Conservation (phyloP, 2,113 vertebrate genomes). For the Hoplias malabaricus region DNA sequence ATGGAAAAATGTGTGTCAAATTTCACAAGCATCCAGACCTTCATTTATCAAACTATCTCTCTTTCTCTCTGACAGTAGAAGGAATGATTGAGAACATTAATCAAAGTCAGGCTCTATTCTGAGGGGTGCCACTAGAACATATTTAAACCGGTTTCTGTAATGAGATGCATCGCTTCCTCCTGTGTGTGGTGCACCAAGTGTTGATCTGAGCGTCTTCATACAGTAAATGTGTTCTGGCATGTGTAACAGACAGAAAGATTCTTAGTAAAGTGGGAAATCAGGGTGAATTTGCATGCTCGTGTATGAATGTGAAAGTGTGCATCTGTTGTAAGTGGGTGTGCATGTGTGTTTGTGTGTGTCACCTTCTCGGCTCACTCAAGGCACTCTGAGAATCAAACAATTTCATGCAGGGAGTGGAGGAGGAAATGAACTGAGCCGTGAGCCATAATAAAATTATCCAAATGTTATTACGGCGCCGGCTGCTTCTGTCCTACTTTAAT, state of each 20-base stretch:
- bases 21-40: too few relatives aligned
- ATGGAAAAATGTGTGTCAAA: too few relatives aligned
- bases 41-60: too few relatives aligned
- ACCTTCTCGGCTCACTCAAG: slow-evolving; percentile 20
- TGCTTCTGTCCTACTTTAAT: slow-evolving; percentile 99
- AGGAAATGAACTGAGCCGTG: slow-evolving; percentile 99
- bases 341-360: slow-evolving; percentile 29
- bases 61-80: slow-evolving; percentile 21
- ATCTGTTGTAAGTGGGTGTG: not conserved
- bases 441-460: slow-evolving; percentile 99
- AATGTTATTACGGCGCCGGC: slow-evolving; percentile 99
- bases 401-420: slow-evolving; percentile 93
- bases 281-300: not conserved
- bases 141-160: slow-evolving; percentile 9
- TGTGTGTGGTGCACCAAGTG: not conserved
- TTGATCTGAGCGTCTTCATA: not conserved
- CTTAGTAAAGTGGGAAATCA: not conserved
- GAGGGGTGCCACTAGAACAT: slow-evolving; percentile 17
- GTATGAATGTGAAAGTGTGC: slow-evolving; percentile 10
- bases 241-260: not conserved
- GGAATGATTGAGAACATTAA: slow-evolving; percentile 27
- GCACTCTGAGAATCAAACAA: slow-evolving; percentile 36
- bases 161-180: slow-evolving; percentile 22
- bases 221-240: not conserved
- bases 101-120: slow-evolving; percentile 27